Evolutionary conservation across 2,113 vertebrate genomes (phyloP).

Genomic region (Himantopus leucocephalus): DNA sequence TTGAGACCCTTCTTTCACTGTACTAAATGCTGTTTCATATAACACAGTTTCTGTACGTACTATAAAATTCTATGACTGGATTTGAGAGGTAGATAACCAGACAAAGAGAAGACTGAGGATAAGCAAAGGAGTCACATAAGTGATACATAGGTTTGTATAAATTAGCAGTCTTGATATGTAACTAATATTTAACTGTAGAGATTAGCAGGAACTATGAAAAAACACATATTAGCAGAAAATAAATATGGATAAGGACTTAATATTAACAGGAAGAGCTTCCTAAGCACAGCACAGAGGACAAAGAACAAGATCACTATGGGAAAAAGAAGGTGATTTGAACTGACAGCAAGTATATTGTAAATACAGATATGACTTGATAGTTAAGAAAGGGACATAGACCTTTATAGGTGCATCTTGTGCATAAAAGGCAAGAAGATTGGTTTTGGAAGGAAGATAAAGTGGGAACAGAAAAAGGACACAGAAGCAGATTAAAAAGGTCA

Average conservation of each 20-base stretch:
- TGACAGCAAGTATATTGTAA: background rate
- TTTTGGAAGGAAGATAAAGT: conserved; percentile 55
- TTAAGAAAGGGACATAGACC: background rate
- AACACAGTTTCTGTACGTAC: background rate
- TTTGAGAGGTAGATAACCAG: background rate
- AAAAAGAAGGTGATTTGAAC: background rate
- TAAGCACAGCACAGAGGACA: background rate
- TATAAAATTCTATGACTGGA: background rate
- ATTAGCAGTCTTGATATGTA: background rate
- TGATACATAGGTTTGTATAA: background rate
- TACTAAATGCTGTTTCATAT: background rate
- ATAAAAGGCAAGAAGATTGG: background rate
- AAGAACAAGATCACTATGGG: background rate
- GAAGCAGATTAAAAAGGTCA: conserved; percentile 8
- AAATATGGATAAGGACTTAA: background rate
- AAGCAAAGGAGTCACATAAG: background rate
- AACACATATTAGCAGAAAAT: background rate
- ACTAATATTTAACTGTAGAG: background rate
- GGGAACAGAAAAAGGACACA: background rate
- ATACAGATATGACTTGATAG: background rate
- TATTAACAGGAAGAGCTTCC: background rate
- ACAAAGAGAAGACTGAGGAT: background rate
- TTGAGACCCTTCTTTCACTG: background rate
- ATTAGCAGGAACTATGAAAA: background rate
- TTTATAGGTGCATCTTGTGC: background rate